phyloP scores from a whole-genome alignment of 2,888 invertebrate genomes.

The Sialis fuliginosa region DNA sequence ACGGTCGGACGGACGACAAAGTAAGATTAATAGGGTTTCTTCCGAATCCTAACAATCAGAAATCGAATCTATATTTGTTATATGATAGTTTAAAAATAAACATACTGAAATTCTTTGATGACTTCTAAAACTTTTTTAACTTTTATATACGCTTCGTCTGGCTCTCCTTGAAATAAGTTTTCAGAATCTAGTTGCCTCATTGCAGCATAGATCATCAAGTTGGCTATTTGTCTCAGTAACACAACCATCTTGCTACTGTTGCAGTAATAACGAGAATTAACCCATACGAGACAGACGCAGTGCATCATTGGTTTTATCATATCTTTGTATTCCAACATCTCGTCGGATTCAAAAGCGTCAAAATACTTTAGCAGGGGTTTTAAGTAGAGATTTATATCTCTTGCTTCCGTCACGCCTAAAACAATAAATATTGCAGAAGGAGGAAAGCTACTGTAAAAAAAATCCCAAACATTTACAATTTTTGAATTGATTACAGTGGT shows the following conservation, averaged over 20 bases:
- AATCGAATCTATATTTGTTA: neutral
- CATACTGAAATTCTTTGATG: slow-evolving; percentile 39
- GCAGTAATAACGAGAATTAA: slow-evolving; percentile 61
- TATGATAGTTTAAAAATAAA: neutral
- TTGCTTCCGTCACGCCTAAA: slow-evolving; percentile 60
- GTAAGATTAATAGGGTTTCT: too few species aligned
- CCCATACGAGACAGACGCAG: slow-evolving; percentile 69
- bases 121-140: slow-evolving; percentile 31
- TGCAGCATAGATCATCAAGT: slow-evolving; percentile 61
- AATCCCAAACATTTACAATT: too few species aligned
- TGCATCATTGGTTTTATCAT: slow-evolving; percentile 56
- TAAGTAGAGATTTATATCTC: slow-evolving; percentile 65
- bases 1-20: too few species aligned
- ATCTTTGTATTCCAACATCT: slow-evolving; percentile 42
- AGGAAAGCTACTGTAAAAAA: neutral
- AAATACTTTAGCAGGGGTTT: slow-evolving; percentile 54
- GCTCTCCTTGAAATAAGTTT: slow-evolving; percentile 72
- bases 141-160: slow-evolving; percentile 51
- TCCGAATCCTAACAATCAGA: too few species aligned
- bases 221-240: slow-evolving; percentile 61
- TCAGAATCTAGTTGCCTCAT: slow-evolving; percentile 56
- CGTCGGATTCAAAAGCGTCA: slow-evolving; percentile 48
- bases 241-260: slow-evolving; percentile 40
- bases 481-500: too few species aligned
- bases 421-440: slow-evolving; percentile 16